These are phyloP conservation scores for Pampusana beccarii DNA, from an alignment of 2,113 vertebrate species.

Conservation along the genomic window DNA sequence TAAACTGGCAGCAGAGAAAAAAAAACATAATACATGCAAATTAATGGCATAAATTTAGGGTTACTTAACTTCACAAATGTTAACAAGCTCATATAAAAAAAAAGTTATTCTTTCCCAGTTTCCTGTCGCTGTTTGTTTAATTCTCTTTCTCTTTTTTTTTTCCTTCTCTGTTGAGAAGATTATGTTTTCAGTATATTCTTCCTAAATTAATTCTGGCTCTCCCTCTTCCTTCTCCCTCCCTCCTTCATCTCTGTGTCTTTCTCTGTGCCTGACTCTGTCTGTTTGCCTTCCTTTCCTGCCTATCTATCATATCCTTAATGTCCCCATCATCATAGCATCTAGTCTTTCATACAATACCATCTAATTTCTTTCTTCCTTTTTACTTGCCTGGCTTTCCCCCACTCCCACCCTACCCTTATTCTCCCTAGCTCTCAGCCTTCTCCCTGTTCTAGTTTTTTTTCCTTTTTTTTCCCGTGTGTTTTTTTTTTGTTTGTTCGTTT, in stretches of 20 bases:
- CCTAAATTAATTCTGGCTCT: slow-evolving; percentile 60
- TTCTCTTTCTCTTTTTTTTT: slow-evolving; percentile 11
- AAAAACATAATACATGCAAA: slow-evolving; percentile 69
- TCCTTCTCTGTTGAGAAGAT: slow-evolving; percentile 37
- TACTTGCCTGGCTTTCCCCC: background rate
- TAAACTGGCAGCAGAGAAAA: slow-evolving; percentile 44
- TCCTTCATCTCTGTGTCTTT: background rate
- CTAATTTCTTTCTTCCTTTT: slow-evolving; percentile 14
- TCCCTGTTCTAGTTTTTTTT: background rate
- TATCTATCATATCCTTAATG: slow-evolving; percentile 42
- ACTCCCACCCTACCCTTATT: background rate
- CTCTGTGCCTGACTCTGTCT: slow-evolving; percentile 18
- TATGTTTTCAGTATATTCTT: slow-evolving; percentile 60
- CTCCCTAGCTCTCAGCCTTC: background rate
- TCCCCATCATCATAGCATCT: background rate
- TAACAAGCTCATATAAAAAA: slow-evolving; percentile 76
- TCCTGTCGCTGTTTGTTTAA: slow-evolving; percentile 57
- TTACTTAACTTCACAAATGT: slow-evolving; percentile 77
- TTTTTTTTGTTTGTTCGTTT: no score
- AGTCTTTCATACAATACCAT: background rate
- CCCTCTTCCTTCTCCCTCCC: background rate
- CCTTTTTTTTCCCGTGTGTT: no score
- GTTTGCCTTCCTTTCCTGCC: slow-evolving; percentile 15
- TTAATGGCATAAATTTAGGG: slow-evolving; percentile 72
- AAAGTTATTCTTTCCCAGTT: slow-evolving; percentile 68